Evolutionary conservation across 2,888 invertebrate genomes (phyloP), one percentile per base, ranked within the genome.

Genomic region (Orchesella flavescens): DNA sequence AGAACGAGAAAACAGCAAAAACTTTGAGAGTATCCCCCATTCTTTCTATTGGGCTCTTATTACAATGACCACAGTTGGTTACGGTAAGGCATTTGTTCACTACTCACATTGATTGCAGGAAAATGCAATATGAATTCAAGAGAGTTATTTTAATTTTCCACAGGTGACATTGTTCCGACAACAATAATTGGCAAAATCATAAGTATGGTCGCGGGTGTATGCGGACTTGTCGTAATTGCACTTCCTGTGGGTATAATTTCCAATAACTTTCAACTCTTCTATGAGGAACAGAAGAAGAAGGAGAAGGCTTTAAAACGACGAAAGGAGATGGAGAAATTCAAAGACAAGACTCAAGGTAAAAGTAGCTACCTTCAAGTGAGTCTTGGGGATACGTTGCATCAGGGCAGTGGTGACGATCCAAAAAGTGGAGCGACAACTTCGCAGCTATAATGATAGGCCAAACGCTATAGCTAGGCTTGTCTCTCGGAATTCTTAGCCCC

Each of bases 21-120:
- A 74, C 61, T 86, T 86, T 59, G 57, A 68, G 13, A 83, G 80
- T 46, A 86, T 84, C 34, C 84, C 86, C 0, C 78, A 76, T 44
- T 57, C 77, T 19, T 76, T 84, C 19, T 86, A 77, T 53, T 86
- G 86, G 84, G 76, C 82, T 43, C 46, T 86, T 15, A 83, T 86
- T 43, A 86, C 86, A 72, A 84, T 86, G 84, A 86, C 86, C 17
- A 86, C 86, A 0, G 86, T 86, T 0, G 85, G 85, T 21, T 85
- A 85, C 49, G 85, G 84, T 68, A 73, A 81, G 71, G 34, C 34
- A 34, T 34, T 34, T 7, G 34, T 34, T 34, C 34, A 34, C 2
- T 34, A 7, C n/a, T n/a, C n/a, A n/a, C n/a, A 34, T 34, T 34
- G 34, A 4, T 34, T 34, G 7, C 2, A 34, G 7, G 2, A 34